Conservation (phyloP, 2,888 invertebrate genomes). For the Heliconius cydno region DNA sequence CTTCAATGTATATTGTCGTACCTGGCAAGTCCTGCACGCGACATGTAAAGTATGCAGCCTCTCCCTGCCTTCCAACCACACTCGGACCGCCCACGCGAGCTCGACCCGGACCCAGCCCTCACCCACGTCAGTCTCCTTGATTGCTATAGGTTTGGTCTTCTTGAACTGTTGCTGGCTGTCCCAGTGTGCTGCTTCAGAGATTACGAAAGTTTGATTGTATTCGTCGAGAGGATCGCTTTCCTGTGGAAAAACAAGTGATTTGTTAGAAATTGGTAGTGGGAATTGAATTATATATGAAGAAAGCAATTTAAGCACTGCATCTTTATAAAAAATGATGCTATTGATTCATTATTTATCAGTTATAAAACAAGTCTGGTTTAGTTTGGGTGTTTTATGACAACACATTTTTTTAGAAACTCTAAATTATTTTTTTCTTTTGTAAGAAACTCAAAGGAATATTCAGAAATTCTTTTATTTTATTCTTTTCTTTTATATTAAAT, state of each 20-base stretch:
- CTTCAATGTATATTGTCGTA: slow-evolving; percentile 40
- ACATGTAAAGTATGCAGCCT: slow-evolving; percentile 89
- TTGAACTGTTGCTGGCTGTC: slow-evolving; percentile 87
- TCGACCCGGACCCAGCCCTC: slow-evolving; percentile 93
- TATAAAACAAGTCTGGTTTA: too few relatives aligned
- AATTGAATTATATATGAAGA: too few relatives aligned
- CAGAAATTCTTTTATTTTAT: too few relatives aligned
- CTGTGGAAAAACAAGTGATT: slow-evolving; percentile 54
- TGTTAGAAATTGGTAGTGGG: too few relatives aligned
- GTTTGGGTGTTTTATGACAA: too few relatives aligned
- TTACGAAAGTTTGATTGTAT: slow-evolving; percentile 89
- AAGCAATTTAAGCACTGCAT: too few relatives aligned
- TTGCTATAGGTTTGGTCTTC: slow-evolving; percentile 91
- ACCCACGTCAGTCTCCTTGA: slow-evolving; percentile 88
- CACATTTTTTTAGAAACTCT: too few relatives aligned
- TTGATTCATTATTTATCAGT: too few relatives aligned
- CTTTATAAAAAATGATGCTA: too few relatives aligned
- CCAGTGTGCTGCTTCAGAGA: slow-evolving; percentile 91
- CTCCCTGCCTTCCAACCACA: slow-evolving; percentile 88
- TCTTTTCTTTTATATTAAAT: too few relatives aligned
- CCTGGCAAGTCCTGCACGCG: slow-evolving; percentile 90
- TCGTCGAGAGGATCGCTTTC: slow-evolving; percentile 85
- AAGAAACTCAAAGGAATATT: too few relatives aligned
- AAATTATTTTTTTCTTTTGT: too few relatives aligned
- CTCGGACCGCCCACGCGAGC: slow-evolving; percentile 88